A percentile compares a stretch with the other conserved stretches of the same genome.
These are phyloP conservation scores for Piliocolobus tephrosceles DNA, from an alignment of 2,113 vertebrate species.

Conservation along the genomic window DNA sequence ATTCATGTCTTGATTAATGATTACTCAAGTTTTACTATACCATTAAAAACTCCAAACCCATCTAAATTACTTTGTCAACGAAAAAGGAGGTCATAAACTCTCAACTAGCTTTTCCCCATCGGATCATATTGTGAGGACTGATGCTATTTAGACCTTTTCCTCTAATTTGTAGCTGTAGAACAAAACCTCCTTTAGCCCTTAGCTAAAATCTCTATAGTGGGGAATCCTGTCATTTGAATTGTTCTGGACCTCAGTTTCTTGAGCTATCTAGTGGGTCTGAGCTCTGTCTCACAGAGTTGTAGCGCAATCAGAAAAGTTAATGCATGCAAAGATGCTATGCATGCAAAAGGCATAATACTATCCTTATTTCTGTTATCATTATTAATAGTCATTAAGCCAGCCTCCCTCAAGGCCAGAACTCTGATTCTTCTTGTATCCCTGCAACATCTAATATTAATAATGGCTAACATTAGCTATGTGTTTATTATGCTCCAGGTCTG, in stretches of 20 bases:
- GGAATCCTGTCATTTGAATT: background rate
- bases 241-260: background rate
- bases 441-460: conserved; percentile 50
- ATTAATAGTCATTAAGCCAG: background rate
- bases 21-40: conserved; percentile 15
- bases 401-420: background rate
- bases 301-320: background rate
- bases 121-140: background rate
- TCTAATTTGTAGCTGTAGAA: background rate
- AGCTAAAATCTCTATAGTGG: background rate
- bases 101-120: background rate
- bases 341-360: background rate
- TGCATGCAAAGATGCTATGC: background rate
- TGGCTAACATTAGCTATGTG: conserved; percentile 3
- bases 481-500: conserved; percentile 33
- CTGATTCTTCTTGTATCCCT: background rate
- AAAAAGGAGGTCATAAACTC: conserved; percentile 20
- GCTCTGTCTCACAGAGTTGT: background rate
- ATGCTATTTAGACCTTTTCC: background rate
- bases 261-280: background rate
- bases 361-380: conserved; percentile 22
- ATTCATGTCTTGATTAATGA: background rate
- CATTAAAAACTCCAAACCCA: conserved; percentile 14
- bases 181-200: background rate
- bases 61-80: conserved; percentile 25